Evolutionary conservation across 1,140 invertebrate species (phyloP).

Genomic region (Sarcophaga bullata): DNA sequence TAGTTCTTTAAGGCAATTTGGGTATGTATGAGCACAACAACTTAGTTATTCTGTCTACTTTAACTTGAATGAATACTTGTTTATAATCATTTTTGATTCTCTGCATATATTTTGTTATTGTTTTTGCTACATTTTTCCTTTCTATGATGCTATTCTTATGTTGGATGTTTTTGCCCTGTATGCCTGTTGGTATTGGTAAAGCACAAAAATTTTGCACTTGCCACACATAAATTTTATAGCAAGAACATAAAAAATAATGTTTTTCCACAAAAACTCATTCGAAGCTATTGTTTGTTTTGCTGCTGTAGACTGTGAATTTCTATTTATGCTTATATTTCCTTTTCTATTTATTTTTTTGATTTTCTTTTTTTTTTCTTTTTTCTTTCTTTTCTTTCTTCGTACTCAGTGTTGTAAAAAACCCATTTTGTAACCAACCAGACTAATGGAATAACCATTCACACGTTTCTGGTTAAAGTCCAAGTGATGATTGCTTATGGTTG

Average conservation of each 20-base stretch:
- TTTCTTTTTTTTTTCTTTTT: no score
- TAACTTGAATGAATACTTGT: constrained; percentile 10
- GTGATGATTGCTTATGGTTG: background rate
- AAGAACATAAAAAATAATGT: constrained; percentile 1
- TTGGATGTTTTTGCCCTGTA: background rate
- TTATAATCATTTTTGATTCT: constrained; percentile 7
- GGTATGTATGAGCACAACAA: no score
- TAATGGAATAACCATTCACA: background rate
- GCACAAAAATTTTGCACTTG: constrained; percentile 8
- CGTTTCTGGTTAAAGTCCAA: background rate
- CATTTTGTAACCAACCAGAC: background rate
- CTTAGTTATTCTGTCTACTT: background rate
- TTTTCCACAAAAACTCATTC: background rate
- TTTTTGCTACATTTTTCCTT: no score
- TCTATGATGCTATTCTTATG: background rate
- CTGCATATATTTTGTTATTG: no score
- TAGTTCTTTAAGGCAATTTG: no score
- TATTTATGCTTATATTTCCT: background rate
- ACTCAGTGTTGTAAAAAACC: background rate
- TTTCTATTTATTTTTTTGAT: background rate
- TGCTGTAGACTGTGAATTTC: background rate
- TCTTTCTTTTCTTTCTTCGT: background rate
- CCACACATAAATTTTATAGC: constrained; percentile 9
- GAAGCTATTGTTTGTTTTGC: background rate
- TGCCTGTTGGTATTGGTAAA: background rate